Evolutionary conservation across 2,797 vertebrate genomes (phyloP).

Genomic region (Oreortyx pictus): DNA sequence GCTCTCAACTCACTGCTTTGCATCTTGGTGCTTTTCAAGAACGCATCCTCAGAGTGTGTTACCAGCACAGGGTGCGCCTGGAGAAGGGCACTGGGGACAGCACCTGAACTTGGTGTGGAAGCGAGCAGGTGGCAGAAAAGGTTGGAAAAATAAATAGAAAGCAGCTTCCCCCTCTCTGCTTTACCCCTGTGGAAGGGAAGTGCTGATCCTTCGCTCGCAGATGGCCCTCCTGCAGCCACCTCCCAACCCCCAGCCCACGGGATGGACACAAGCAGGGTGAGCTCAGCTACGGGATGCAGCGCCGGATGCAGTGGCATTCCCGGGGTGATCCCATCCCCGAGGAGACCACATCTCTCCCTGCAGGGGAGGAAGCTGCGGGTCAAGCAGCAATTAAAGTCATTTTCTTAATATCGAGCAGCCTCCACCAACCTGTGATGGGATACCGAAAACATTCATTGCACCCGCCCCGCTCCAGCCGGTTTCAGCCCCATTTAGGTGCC

Average conservation of each 20-base stretch:
- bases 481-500: neutral
- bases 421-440: neutral
- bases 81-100: neutral
- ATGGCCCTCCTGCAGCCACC: neutral
- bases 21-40: neutral
- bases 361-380: constrained; percentile 15
- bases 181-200: neutral
- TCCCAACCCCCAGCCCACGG: neutral
- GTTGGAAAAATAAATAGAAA: neutral
- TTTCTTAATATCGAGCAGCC: neutral
- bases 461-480: neutral
- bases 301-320: neutral
- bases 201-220: constrained; percentile 29
- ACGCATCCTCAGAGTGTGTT: neutral
- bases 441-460: neutral
- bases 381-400: neutral
- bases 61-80: neutral
- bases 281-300: neutral
- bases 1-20: neutral
- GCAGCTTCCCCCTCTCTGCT: neutral
- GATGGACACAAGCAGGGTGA: neutral
- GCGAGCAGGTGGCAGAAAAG: neutral
- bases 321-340: neutral
- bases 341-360: accelerated
- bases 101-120: neutral